Conservation (phyloP, 2,113 vertebrate genomes). For the Scomber colias region DNA sequence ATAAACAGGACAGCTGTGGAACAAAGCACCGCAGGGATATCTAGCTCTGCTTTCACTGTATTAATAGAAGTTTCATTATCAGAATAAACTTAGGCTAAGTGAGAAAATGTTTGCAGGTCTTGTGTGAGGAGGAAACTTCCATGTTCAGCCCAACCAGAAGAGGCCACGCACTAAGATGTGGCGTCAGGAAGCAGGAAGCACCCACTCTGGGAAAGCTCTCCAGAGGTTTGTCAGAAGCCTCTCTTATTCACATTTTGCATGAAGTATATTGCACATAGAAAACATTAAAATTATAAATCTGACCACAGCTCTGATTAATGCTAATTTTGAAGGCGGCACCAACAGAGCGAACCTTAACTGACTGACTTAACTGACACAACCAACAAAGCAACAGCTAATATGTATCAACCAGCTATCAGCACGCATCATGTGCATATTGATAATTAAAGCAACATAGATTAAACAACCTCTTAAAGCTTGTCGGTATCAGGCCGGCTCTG, state of each 20-base stretch:
- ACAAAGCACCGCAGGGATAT: not conserved
- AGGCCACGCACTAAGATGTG: conserved; percentile 75
- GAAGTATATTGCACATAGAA: not conserved
- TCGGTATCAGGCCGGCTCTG: conserved; percentile 22
- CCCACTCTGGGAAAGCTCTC: conserved; percentile 26
- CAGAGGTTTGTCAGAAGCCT: not conserved
- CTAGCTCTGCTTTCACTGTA: not conserved
- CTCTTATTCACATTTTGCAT: not conserved
- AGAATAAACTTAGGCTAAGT: not conserved
- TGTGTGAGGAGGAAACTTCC: conserved; percentile 7
- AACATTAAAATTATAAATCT: not conserved
- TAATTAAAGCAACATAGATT: not conserved
- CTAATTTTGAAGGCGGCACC: not conserved
- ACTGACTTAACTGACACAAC: not conserved
- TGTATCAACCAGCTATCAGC: not conserved
- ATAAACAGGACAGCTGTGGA: not conserved
- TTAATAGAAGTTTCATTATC: not conserved
- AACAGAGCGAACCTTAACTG: not conserved
- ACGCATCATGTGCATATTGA: not conserved
- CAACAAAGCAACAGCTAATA: not conserved
- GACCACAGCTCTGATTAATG: not conserved
- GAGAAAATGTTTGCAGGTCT: not conserved
- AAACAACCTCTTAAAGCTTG: not conserved
- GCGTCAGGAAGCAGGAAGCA: conserved; percentile 74
- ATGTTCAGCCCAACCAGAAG: conserved; percentile 73